Evolutionary conservation across 2,797 vertebrate species (phyloP), one percentile per base, ranked within the genome.

Genomic region (Cirrhinus mrigala): DNA sequence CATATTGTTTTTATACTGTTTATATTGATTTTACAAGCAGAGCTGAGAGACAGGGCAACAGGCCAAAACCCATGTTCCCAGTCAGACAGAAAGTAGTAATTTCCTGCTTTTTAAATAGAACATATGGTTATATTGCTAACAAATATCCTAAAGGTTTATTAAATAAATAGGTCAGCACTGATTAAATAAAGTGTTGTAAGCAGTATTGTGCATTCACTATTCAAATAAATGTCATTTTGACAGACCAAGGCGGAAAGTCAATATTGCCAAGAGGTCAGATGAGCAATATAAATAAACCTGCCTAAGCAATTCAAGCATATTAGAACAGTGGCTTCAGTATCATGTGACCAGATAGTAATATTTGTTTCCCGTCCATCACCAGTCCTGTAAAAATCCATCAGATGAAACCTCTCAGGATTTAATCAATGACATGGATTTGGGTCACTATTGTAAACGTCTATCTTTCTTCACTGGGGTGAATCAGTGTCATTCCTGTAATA

Each of bases 181-280:
- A 87, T 84, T 48, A 74, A 85, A 77, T 69, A 82, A 73, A 48
- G 71, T 62, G 64, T 83, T 77, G 37, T 11, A 24, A 79, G 29
- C 18, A 56, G 66, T 68, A 76, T 62, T 74, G 54, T 64, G 50
- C 56, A 27, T 62, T n/a, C 68, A 79, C 24, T 54, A 85, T 64
- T 83, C 66, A 89, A 86, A 84, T 89, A 86, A 89, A 85, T 86
- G 88, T 79, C 85, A 71, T 44, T 52, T 82, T 46, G 82, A 82
- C 48, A 75, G 50, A 73, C 74, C 71, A 40, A 52, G 75, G 18
- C 9, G 2, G 33, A 64, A 76, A 80, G 54, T 84, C 80, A 82
- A 86, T 80, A 85, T 81, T 62, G 54, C 52, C 71, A 44, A 62
- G 64, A 77, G 87, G 84, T 86, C 74, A 86, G 46, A 86, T 71